phyloP scores from a whole-genome alignment of 2,888 invertebrate species.

The Smittia aterrima region DNA sequence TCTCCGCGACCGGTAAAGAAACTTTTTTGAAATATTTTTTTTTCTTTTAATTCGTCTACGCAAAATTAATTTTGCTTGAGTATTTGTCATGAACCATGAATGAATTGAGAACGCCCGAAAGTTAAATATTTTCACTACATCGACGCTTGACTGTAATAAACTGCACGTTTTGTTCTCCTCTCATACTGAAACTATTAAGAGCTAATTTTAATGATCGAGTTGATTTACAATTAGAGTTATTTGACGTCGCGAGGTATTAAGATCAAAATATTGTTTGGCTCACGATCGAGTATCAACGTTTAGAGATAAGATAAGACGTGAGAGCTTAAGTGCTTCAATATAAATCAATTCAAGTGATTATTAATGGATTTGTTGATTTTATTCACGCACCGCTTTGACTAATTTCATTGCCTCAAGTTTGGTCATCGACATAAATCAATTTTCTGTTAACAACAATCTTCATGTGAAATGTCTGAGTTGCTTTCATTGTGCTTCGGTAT shows the following conservation, averaged over 20 bases:
- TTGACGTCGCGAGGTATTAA: conserved; percentile 20
- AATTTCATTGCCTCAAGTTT: background rate
- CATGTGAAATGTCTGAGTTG: conserved; percentile 18
- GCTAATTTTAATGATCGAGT: conserved; percentile 14
- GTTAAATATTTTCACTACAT: background rate
- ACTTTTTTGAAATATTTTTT: no score
- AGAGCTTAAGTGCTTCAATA: conserved; percentile 5
- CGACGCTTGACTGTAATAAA: conserved; percentile 6
- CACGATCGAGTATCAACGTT: conserved; percentile 1
- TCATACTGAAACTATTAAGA: conserved; percentile 10
- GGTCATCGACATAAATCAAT: background rate
- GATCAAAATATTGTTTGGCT: conserved; percentile 17
- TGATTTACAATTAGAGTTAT: background rate
- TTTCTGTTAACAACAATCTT: conserved; percentile 6
- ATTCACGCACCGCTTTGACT: background rate
- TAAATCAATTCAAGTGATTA: conserved; percentile 18
- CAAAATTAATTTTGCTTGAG: background rate
- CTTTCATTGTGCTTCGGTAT: conserved; percentile 22
- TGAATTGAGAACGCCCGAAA: background rate
- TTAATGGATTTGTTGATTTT: background rate
- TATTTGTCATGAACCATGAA: background rate
- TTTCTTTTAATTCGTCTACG: conserved; percentile 1
- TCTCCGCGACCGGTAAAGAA: no score
- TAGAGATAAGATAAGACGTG: conserved; percentile 2
- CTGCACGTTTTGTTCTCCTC: conserved; percentile 4